These are phyloP conservation scores for Fragum sueziense DNA, from an alignment of 2,888 invertebrate genomes.

Conservation along the genomic window DNA sequence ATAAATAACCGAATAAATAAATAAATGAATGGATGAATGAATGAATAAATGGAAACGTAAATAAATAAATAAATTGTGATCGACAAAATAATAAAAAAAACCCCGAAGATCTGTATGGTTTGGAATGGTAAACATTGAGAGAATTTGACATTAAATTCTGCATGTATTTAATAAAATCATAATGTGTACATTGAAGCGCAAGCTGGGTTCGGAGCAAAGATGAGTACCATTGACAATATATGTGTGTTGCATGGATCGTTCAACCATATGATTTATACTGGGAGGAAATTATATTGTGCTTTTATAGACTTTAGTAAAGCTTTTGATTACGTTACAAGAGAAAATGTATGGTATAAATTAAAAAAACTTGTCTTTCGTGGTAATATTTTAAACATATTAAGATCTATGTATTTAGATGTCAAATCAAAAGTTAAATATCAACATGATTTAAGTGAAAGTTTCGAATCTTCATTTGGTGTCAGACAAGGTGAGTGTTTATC, in stretches of 20 bases:
- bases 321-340: no score
- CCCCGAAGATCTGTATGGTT: no score
- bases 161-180: conserved; percentile 23
- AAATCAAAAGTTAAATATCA: neutral
- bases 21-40: no score
- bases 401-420: neutral
- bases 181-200: neutral
- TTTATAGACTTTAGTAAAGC: no score
- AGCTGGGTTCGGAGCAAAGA: neutral
- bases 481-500: conserved; percentile 2
- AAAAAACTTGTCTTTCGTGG: neutral
- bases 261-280: neutral
- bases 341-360: neutral
- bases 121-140: no score
- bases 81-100: no score
- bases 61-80: no score
- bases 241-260: neutral
- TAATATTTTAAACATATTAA: neutral
- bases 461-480: neutral
- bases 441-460: neutral
- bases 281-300: neutral
- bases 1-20: no score
- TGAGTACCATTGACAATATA: neutral
- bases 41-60: no score
- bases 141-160: no score